Conservation (phyloP, 2,113 vertebrate species). For the Tragulus kanchil region DNA sequence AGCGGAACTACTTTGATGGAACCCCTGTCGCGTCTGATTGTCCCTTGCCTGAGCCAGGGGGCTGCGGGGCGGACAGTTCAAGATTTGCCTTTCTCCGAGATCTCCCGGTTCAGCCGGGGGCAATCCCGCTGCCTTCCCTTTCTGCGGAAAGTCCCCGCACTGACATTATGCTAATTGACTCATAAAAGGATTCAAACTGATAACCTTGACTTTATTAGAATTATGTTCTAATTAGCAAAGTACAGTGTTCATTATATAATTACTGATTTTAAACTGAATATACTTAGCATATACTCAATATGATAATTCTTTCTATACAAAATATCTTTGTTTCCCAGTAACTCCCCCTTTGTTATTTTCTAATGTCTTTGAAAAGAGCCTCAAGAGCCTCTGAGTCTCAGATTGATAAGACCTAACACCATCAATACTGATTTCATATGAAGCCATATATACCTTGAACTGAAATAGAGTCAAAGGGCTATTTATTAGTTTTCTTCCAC, state of each 20-base stretch:
- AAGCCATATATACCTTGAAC: not conserved
- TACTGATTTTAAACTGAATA: constrained; percentile 43
- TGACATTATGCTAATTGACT: not conserved
- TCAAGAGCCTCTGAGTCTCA: constrained; percentile 24
- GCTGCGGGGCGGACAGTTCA: no score
- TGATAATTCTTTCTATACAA: constrained; percentile 47
- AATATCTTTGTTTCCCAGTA: constrained; percentile 4
- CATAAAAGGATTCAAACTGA: not conserved
- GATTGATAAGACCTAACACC: constrained; percentile 25
- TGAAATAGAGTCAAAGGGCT: not conserved
- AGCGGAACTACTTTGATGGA: no score
- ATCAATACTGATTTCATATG: constrained; percentile 38
- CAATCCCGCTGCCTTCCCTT: no score
- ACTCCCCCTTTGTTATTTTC: constrained; percentile 10
- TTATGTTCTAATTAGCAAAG: constrained; percentile 20
- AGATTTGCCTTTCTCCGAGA: no score
- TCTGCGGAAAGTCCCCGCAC: no score
- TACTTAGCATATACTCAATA: constrained; percentile 40
- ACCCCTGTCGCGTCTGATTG: no score
- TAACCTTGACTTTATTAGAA: not conserved
- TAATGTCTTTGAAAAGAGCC: constrained; percentile 42
- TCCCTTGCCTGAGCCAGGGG: no score
- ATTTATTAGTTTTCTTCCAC: not conserved
- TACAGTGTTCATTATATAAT: not conserved
- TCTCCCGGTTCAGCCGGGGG: no score